Percentiles rank a stretch among this genome's conserved stretches.
phyloP scores from a whole-genome alignment of 2,888 invertebrate species.

The Laothoe populi region DNA sequence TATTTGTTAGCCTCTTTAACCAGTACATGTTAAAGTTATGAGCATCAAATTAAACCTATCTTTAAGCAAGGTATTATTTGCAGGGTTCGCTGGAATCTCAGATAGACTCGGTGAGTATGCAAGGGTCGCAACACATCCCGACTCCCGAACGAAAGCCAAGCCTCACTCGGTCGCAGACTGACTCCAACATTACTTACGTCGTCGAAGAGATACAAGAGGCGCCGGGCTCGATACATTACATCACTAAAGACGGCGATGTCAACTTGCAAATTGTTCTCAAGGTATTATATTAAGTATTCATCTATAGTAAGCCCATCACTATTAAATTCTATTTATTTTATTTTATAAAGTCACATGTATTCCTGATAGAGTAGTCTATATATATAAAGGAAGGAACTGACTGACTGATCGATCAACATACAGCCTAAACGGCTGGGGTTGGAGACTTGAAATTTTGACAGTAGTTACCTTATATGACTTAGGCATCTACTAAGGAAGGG shows the following conservation, averaged over 20 bases:
- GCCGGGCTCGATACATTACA: slow-evolving; percentile 94
- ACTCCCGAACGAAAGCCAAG: slow-evolving; percentile 88
- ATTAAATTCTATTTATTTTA: too few species aligned
- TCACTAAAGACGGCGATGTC: slow-evolving; percentile 97
- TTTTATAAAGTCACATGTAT: too few species aligned
- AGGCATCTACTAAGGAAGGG: too few species aligned
- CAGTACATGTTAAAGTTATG: too few species aligned
- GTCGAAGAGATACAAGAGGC: slow-evolving; percentile 95
- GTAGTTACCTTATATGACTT: too few species aligned
- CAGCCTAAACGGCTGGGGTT: too few species aligned
- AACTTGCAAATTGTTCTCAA: slow-evolving; percentile 95
- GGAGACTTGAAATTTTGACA: too few species aligned
- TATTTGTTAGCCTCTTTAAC: too few species aligned
- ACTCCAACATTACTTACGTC: slow-evolving; percentile 95
- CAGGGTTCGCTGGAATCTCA: slow-evolving; percentile 95
- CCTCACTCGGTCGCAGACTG: slow-evolving; percentile 94
- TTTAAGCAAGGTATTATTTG: slow-evolving; percentile 16
- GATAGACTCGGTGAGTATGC: slow-evolving; percentile 89
- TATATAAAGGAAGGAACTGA: too few species aligned
- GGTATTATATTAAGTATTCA: slow-evolving; percentile 81
- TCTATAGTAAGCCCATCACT: too few species aligned
- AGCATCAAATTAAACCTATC: neutral
- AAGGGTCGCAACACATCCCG: slow-evolving; percentile 83
- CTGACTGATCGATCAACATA: too few species aligned
- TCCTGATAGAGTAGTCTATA: too few species aligned